Percentiles rank a stretch among this genome's conserved stretches.
Evolutionary conservation across 1,140 invertebrate genomes (phyloP).

Genomic region (Pararge aegeria): DNA sequence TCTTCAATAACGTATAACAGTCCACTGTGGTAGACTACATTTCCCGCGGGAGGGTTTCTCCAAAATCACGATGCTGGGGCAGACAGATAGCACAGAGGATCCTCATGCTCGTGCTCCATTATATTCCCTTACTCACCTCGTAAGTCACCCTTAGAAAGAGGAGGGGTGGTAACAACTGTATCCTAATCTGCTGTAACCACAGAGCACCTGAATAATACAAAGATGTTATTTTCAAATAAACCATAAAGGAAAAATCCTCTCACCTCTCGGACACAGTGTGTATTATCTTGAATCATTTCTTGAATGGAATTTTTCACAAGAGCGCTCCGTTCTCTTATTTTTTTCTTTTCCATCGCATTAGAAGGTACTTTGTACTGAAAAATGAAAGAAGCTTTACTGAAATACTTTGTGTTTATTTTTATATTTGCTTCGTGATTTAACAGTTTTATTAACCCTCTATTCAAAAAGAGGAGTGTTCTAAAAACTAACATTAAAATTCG

Average conservation of each 20-base stretch:
- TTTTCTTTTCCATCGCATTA: not conserved
- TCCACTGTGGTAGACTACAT: too few species aligned
- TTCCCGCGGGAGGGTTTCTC: too few species aligned
- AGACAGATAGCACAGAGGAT: too few species aligned
- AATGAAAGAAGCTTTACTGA: conserved; percentile 16
- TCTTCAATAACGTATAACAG: too few species aligned
- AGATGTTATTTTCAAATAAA: conserved; percentile 1
- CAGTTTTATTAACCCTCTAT: not conserved
- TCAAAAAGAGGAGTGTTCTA: too few species aligned
- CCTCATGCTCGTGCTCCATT: too few species aligned
- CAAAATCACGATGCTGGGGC: too few species aligned
- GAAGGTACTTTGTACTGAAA: not conserved
- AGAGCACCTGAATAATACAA: not conserved
- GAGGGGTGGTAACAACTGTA: too few species aligned
- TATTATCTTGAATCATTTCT: conserved; percentile 1
- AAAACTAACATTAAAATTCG: too few species aligned
- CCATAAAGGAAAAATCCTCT: conserved; percentile 1
- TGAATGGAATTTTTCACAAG: conserved; percentile 11
- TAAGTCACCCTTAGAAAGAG: too few species aligned
- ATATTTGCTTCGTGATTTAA: not conserved
- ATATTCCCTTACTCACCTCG: too few species aligned
- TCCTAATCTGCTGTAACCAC: too few species aligned
- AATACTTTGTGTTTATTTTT: conserved; percentile 8
- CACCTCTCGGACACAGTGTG: not conserved
- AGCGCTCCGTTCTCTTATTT: not conserved